These are phyloP conservation scores for Tupaia chinensis DNA, from an alignment of 2,113 vertebrate species.

Conservation along the genomic window DNA sequence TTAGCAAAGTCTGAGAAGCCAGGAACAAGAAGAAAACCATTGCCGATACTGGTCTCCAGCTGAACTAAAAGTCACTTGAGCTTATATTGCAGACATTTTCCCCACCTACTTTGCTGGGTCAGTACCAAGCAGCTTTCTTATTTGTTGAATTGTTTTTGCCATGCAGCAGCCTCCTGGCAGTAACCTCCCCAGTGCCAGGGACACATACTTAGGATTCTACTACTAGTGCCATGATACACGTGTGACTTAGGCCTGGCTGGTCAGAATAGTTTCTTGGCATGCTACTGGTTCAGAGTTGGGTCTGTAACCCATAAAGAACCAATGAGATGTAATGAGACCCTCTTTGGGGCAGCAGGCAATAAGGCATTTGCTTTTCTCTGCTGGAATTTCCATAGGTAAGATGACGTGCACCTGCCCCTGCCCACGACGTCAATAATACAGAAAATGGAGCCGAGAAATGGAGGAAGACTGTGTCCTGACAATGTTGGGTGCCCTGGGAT, in stretches of 20 bases:
- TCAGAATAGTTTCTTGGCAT: not conserved
- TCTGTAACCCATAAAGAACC: not conserved
- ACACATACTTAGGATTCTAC: not conserved
- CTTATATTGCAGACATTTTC: not conserved
- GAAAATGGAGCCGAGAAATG: not conserved
- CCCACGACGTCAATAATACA: not conserved
- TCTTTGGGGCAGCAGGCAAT: not conserved
- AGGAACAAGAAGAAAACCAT: not conserved
- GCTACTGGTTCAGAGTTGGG: not conserved
- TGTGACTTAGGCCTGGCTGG: not conserved
- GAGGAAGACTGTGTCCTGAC: not conserved
- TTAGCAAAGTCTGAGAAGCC: not conserved
- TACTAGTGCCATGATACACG: not conserved
- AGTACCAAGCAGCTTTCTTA: not conserved
- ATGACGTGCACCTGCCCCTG: not conserved
- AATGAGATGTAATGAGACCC: not conserved
- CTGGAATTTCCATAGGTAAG: conserved; percentile 8
- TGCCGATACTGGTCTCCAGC: not conserved
- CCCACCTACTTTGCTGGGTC: not conserved
- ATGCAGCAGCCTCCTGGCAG: not conserved
- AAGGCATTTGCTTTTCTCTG: not conserved
- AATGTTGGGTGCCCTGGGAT: not conserved
- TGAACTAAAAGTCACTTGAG: not conserved
- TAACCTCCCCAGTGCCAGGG: not conserved
- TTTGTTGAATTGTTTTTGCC: not conserved